A percentile compares a stretch with the other conserved stretches of the same genome.
Conservation (phyloP, 2,797 vertebrate genomes). For the Tinamus major region DNA sequence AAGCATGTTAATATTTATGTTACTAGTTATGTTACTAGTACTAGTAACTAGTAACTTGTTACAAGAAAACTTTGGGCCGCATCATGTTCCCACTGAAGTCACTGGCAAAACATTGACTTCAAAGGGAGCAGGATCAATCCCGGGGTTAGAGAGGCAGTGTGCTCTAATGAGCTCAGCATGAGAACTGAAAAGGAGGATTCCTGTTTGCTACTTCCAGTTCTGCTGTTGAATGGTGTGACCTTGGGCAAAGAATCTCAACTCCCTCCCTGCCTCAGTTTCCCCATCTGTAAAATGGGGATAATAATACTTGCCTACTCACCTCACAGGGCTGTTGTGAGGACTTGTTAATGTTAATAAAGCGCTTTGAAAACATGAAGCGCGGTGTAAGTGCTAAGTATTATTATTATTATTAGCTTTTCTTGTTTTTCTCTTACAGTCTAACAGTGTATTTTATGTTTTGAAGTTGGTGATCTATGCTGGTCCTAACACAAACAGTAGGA, state of each 20-base stretch:
- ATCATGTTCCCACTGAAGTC: neutral
- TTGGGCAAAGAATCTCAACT: neutral
- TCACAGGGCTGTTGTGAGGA: conserved; percentile 58
- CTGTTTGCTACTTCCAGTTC: neutral
- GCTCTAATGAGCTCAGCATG: neutral
- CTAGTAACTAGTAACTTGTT: neutral
- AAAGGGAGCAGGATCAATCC: neutral
- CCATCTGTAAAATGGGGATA: conserved; percentile 69
- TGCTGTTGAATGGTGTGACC: neutral
- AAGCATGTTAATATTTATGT: conserved; percentile 5
- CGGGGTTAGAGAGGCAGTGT: neutral
- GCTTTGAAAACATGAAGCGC: conserved; percentile 54
- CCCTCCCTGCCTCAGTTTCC: conserved; percentile 59
- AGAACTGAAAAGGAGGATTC: neutral
- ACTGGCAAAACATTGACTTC: neutral
- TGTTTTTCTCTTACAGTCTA: conserved; percentile 83
- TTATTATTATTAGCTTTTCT: conserved; percentile 77
- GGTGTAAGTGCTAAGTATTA: conserved; percentile 71
- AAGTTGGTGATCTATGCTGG: conserved; percentile 98
- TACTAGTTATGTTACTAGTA: neutral
- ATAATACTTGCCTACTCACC: conserved; percentile 55
- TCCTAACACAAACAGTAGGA: conserved; percentile 98
- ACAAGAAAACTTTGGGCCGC: conserved; percentile 32
- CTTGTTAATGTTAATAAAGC: conserved; percentile 57
- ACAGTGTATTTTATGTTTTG: conserved; percentile 82